A percentile compares a stretch with the other conserved stretches of the same genome.
Conservation (phyloP, 2,888 invertebrate species). For the Drosophila kuntzei region DNA sequence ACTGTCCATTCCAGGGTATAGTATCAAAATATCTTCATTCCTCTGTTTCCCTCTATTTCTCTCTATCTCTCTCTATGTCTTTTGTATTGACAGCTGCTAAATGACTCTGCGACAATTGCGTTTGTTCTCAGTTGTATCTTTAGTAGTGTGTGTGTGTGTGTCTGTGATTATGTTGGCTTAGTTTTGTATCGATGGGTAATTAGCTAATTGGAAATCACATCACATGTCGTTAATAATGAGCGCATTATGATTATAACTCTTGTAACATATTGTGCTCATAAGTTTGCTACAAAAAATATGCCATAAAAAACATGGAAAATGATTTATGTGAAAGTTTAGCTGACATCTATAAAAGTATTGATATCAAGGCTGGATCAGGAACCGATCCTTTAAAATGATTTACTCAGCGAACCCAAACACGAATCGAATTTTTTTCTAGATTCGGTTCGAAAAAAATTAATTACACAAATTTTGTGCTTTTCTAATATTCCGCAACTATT, state of each 20-base stretch:
- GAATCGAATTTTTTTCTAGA: too few species aligned
- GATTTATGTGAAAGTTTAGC: too few species aligned
- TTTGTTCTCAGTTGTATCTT: slow-evolving; percentile 14
- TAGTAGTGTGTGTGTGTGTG: slow-evolving; percentile 1
- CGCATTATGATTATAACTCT: slow-evolving; percentile 1
- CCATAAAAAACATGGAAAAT: background rate
- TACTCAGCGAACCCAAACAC: too few species aligned
- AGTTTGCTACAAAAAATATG: slow-evolving; percentile 22
- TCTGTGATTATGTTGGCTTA: background rate
- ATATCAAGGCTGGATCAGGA: too few species aligned
- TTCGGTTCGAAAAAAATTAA: too few species aligned
- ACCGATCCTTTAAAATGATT: too few species aligned
- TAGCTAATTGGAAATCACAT: slow-evolving; percentile 41
- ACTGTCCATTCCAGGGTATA: slow-evolving; percentile 8
- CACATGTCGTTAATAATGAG: slow-evolving; percentile 29
- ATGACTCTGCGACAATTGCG: slow-evolving; percentile 37
- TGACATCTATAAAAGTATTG: too few species aligned
- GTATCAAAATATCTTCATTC: background rate
- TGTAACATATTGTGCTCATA: slow-evolving; percentile 4
- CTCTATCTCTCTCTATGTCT: background rate
- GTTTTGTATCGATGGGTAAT: slow-evolving; percentile 22
- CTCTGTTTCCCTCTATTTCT: background rate
- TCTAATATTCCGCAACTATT: too few species aligned
- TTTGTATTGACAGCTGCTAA: slow-evolving; percentile 39
- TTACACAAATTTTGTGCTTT: too few species aligned